phyloP scores from a whole-genome alignment of 2,888 invertebrate genomes.

The Eretmocerus hayati region DNA sequence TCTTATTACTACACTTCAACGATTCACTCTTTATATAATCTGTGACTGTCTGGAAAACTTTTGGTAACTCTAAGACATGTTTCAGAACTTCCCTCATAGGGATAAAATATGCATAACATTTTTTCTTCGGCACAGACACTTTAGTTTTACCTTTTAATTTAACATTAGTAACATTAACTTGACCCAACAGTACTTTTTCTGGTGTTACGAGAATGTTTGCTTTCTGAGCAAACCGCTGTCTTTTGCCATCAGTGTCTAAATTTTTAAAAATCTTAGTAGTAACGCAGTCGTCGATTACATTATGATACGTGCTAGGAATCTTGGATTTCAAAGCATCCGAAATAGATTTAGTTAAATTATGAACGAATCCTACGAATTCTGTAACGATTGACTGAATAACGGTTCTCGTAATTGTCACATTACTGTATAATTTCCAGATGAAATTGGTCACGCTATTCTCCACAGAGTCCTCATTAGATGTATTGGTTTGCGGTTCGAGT shows the following conservation, averaged over 20 bases:
- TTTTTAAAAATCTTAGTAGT: constrained; percentile 6
- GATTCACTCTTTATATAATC: neutral
- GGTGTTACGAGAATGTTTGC: neutral
- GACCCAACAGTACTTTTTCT: neutral
- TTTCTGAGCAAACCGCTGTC: neutral
- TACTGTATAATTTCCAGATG: constrained; percentile 13
- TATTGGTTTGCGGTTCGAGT: no score
- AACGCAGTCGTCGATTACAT: neutral
- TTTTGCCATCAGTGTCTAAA: constrained; percentile 12
- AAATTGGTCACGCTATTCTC: constrained; percentile 6
- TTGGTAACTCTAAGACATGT: neutral
- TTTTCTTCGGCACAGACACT: neutral
- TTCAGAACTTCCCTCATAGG: neutral
- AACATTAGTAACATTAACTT: neutral
- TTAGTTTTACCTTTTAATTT: neutral
- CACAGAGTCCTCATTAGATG: constrained; percentile 1
- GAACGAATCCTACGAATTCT: constrained; percentile 7
- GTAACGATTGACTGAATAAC: constrained; percentile 6
- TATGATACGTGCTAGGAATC: constrained; percentile 6
- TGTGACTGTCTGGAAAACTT: neutral
- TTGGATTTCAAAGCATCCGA: neutral
- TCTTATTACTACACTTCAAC: neutral
- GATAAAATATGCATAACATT: neutral
- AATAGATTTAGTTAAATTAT: neutral
- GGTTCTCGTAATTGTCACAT: constrained; percentile 8